A percentile compares a stretch with the other conserved stretches of the same genome.
These are phyloP conservation scores for Tychaedon coryphoeus DNA, from an alignment of 2,113 vertebrate species.

Conservation along the genomic window DNA sequence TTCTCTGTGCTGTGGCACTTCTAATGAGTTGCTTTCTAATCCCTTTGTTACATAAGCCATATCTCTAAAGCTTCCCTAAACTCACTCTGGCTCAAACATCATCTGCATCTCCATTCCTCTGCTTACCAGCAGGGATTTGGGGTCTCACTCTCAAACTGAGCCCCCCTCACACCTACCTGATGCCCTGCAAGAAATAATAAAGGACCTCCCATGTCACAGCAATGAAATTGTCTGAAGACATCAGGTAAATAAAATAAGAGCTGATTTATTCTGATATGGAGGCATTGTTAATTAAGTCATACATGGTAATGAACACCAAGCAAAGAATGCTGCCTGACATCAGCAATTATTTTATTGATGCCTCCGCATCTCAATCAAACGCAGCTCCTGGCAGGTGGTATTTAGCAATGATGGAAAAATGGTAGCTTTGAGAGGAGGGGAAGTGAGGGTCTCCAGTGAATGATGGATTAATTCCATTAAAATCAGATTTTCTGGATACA, in stretches of 20 bases:
- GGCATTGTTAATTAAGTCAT: constrained; percentile 37
- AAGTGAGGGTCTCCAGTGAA: constrained; percentile 13
- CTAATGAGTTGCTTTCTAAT: not conserved
- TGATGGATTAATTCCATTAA: not conserved
- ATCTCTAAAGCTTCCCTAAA: not conserved
- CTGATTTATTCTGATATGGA: not conserved
- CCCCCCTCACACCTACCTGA: not conserved
- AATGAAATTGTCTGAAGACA: not conserved
- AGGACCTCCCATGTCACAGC: not conserved
- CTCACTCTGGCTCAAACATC: not conserved
- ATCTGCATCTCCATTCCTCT: not conserved
- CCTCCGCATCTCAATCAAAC: constrained; percentile 50
- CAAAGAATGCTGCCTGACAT: constrained; percentile 42
- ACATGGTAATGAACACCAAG: not conserved
- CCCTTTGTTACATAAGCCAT: not conserved
- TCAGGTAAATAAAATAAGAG: constrained; percentile 1
- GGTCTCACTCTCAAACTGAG: not conserved
- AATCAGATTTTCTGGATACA: not conserved
- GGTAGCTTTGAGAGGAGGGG: not conserved
- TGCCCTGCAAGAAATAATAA: not conserved
- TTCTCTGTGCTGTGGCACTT: not conserved
- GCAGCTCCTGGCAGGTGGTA: constrained; percentile 28
- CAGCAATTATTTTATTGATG: constrained; percentile 57
- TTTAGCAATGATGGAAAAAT: constrained; percentile 49
- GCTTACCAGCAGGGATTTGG: not conserved